phyloP scores from a whole-genome alignment of 2,888 invertebrate species.

The Cynaeus angustus region DNA sequence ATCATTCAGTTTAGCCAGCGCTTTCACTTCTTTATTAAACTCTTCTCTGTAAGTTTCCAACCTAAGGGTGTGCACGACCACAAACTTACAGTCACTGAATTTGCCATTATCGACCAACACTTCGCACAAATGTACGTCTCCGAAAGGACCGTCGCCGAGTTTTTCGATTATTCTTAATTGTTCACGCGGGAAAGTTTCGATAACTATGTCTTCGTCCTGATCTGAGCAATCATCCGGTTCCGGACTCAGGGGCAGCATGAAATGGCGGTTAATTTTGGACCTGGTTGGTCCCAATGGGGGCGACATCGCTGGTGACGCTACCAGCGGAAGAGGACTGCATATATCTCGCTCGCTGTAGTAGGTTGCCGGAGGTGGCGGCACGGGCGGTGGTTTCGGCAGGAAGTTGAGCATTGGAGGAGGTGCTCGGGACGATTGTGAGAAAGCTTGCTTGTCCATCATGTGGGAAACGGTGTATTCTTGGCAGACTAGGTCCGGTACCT shows the following conservation, averaged over 20 bases:
- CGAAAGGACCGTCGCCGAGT: conserved; percentile 84
- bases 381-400: conserved; percentile 77
- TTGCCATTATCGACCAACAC: conserved; percentile 70
- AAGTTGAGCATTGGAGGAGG: conserved; percentile 74
- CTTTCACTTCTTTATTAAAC: conserved; percentile 82
- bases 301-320: conserved; percentile 62
- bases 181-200: conserved; percentile 81
- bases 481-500: conserved; percentile 76
- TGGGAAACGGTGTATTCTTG: conserved; percentile 61
- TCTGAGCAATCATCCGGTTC: conserved; percentile 73
- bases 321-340: conserved; percentile 61
- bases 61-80: conserved; percentile 83
- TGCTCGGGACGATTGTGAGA: conserved; percentile 67
- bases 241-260: conserved; percentile 63
- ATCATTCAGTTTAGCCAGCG: conserved; percentile 80
- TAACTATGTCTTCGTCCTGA: conserved; percentile 73
- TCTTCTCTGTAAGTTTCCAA: conserved; percentile 78
- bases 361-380: conserved; percentile 81
- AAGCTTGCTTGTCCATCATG: conserved; percentile 39
- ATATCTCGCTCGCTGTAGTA: conserved; percentile 74
- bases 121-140: conserved; percentile 82
- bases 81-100: conserved; percentile 72
- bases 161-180: conserved; percentile 84
- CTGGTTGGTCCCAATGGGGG: conserved; percentile 66
- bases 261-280: conserved; percentile 68